phyloP scores from a whole-genome alignment of 1,140 invertebrate genomes.

The Bombus confusus region DNA sequence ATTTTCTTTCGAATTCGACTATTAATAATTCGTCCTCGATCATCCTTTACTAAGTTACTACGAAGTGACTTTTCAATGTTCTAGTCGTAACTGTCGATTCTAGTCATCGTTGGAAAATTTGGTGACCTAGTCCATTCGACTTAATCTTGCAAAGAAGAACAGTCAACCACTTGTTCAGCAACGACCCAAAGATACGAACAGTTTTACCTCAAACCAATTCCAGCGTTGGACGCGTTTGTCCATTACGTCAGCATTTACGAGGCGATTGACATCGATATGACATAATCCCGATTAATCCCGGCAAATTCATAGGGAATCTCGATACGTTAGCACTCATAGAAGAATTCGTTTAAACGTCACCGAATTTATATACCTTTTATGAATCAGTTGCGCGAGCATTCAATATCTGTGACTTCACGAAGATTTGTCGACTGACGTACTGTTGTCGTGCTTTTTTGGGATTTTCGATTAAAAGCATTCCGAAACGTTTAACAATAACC shows the following conservation, averaged over 20 bases:
- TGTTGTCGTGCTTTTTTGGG: neutral
- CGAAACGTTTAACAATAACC: neutral
- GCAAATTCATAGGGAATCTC: neutral
- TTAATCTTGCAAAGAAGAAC: neutral
- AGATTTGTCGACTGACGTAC: neutral
- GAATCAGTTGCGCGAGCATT: neutral
- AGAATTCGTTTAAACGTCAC: conserved; percentile 20
- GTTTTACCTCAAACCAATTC: neutral
- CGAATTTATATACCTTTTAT: neutral
- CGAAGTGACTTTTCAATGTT: neutral
- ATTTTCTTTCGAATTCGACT: too few species aligned
- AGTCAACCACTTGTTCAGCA: too few species aligned
- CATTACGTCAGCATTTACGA: conserved; percentile 49
- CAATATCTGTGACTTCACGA: neutral
- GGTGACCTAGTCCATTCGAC: neutral
- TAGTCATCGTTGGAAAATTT: neutral
- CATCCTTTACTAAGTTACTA: too few species aligned
- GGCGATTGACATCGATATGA: conserved; percentile 37
- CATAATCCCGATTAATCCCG: conserved; percentile 50
- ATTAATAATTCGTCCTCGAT: too few species aligned
- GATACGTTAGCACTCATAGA: neutral
- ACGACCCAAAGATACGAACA: neutral
- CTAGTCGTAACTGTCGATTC: neutral
- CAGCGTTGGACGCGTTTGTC: neutral
- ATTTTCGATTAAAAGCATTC: neutral